phyloP scores from a whole-genome alignment of 1,140 invertebrate genomes.

The Pentalonia nigronervosa region DNA sequence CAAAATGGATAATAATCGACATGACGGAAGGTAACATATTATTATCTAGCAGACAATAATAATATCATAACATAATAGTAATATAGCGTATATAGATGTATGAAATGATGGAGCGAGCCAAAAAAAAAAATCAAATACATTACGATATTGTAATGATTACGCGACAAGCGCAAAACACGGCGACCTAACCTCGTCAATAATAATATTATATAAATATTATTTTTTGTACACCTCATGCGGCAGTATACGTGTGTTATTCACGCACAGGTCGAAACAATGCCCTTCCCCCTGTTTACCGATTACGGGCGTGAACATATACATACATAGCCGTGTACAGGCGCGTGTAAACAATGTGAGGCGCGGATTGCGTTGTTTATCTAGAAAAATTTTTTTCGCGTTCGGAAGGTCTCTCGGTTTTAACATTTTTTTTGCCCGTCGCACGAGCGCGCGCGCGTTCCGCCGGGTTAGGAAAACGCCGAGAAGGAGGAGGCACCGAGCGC shows the following conservation, averaged over 20 bases:
- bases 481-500: background rate
- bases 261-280: background rate
- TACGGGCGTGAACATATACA: background rate
- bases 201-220: background rate
- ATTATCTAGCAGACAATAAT: background rate
- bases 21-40: background rate
- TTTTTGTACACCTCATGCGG: background rate
- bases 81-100: no score
- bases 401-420: background rate
- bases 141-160: background rate
- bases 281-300: conserved; percentile 23
- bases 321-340: background rate
- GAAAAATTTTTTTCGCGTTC: background rate
- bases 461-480: background rate
- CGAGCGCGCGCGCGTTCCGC: background rate
- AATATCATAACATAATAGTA: no score
- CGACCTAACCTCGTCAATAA: background rate
- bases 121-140: background rate
- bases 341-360: conserved; percentile 35
- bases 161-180: background rate
- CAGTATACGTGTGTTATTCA: background rate
- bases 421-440: background rate
- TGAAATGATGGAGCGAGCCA: background rate
- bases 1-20: background rate
- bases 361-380: conserved; percentile 45